Percentiles rank a stretch among this genome's conserved stretches.
phyloP scores from a whole-genome alignment of 2,797 vertebrate genomes.

The Prionace glauca region DNA sequence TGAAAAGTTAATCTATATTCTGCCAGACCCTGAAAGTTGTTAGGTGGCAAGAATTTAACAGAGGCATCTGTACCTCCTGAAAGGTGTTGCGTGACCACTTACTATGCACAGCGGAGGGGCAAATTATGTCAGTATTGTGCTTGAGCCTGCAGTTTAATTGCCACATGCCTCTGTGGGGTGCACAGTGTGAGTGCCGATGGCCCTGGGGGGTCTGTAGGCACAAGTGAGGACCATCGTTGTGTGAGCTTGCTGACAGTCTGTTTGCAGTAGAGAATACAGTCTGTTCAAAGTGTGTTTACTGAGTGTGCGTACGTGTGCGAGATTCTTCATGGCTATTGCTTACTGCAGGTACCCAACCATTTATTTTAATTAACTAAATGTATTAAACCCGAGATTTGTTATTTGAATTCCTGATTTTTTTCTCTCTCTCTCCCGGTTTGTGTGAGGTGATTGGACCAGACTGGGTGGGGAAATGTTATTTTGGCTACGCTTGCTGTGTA shows the following conservation, averaged over 20 bases:
- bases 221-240: not conserved
- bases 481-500: not conserved
- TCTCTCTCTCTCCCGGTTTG: not conserved
- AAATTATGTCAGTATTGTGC: not conserved
- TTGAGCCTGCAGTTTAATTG: not conserved
- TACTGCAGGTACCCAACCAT: not conserved
- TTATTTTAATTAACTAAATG: not conserved
- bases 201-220: not conserved
- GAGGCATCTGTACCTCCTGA: not conserved
- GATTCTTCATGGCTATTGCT: not conserved
- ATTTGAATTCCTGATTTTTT: not conserved
- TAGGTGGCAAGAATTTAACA: not conserved
- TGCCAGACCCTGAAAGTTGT: not conserved
- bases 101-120: not conserved
- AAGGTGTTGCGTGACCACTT: not conserved
- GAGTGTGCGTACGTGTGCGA: not conserved
- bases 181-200: not conserved
- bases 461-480: not conserved
- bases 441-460: not conserved
- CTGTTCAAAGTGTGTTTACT: not conserved
- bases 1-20: not conserved
- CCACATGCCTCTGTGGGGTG: not conserved
- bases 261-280: not conserved
- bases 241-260: not conserved
- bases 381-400: not conserved